Percentiles rank a stretch among this genome's conserved stretches.
phyloP scores from a whole-genome alignment of 2,113 vertebrate species.

The Thamnophis sirtalis region DNA sequence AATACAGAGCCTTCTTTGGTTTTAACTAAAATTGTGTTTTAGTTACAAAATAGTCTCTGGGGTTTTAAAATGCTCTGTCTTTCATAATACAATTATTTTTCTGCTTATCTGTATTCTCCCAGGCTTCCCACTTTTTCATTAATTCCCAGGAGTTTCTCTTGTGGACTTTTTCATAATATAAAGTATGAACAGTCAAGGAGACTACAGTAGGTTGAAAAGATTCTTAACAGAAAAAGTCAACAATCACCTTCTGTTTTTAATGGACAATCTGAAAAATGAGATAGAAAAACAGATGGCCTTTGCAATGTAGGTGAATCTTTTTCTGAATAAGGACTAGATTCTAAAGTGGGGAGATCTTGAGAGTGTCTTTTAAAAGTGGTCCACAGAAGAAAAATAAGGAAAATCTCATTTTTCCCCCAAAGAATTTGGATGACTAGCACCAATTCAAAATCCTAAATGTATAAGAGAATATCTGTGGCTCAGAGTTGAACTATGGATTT shows the following conservation, averaged over 20 bases:
- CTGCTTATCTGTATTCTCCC: neutral
- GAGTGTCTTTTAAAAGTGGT: neutral
- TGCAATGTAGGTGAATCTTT: neutral
- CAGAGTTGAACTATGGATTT: neutral
- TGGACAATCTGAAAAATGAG: neutral
- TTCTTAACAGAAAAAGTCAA: neutral
- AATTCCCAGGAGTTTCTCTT: neutral
- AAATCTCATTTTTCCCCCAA: neutral
- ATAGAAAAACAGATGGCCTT: neutral
- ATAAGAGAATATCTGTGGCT: neutral
- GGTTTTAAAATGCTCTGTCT: neutral
- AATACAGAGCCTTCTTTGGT: neutral
- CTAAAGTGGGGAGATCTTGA: neutral
- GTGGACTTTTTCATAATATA: neutral
- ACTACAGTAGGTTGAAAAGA: neutral
- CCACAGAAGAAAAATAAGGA: neutral
- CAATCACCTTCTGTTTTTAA: neutral
- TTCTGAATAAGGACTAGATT: neutral
- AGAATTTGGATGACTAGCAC: neutral
- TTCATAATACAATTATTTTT: neutral
- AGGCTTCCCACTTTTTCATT: neutral
- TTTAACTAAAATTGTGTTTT: neutral
- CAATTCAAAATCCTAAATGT: neutral
- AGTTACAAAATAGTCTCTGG: neutral
- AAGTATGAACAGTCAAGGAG: neutral